phyloP scores from a whole-genome alignment of 2,113 vertebrate genomes.

The Turnix velox region DNA sequence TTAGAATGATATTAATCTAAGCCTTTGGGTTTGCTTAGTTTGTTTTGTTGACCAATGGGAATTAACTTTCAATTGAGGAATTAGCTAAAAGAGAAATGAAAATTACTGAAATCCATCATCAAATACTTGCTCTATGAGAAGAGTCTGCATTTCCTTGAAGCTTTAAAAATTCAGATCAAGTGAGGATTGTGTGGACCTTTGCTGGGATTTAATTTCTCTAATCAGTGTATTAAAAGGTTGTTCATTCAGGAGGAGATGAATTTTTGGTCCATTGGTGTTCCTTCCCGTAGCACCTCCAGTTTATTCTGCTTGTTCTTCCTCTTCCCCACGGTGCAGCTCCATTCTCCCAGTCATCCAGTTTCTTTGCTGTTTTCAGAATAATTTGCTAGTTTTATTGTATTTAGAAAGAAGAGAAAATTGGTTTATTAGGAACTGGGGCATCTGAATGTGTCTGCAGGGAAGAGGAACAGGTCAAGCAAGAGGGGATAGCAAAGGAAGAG shows the following conservation, averaged over 20 bases:
- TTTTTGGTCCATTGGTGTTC: neutral
- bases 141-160: neutral
- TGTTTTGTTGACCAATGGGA: neutral
- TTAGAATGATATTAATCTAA: neutral
- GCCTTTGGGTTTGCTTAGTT: neutral
- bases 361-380: neutral
- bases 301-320: neutral
- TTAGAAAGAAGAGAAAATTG: neutral
- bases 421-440: neutral
- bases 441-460: neutral
- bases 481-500: neutral
- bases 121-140: neutral
- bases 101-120: neutral
- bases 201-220: neutral
- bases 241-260: neutral
- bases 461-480: neutral
- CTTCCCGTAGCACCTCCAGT: neutral
- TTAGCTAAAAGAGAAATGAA: neutral
- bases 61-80: neutral
- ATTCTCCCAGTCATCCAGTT: neutral
- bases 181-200: neutral
- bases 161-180: neutral
- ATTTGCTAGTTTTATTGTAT: constrained; percentile 13
- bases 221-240: neutral
- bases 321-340: neutral